These are phyloP conservation scores for Gymnosoma rotundatum DNA, from an alignment of 2,888 invertebrate genomes.

Conservation along the genomic window DNA sequence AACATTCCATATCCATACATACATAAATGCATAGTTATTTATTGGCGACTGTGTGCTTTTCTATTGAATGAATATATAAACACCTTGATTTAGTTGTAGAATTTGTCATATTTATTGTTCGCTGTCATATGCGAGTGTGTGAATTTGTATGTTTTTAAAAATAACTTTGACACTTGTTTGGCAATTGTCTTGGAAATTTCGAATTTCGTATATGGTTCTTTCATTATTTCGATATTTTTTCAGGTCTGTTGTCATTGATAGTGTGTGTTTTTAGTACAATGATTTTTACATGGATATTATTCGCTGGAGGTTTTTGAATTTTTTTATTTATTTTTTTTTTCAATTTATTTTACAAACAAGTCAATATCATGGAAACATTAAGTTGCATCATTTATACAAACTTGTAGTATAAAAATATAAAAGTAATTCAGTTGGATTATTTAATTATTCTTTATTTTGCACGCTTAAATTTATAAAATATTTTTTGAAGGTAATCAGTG, in stretches of 20 bases:
- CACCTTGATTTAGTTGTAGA: conserved; percentile 61
- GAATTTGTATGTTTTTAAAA: conserved; percentile 3
- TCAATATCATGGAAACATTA: conserved; percentile 61
- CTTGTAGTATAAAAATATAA: conserved; percentile 2
- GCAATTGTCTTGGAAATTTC: conserved; percentile 60
- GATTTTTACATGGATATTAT: conserved; percentile 52
- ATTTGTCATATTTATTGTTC: conserved; percentile 39
- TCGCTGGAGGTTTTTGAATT: conserved; percentile 15
- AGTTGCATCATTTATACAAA: neutral
- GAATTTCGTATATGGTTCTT: conserved; percentile 52
- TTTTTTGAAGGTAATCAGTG: conserved; percentile 21
- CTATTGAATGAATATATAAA: conserved; percentile 16
- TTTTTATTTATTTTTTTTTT: neutral
- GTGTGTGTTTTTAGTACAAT: conserved; percentile 14
- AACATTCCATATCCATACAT: neutral
- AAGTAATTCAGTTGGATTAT: neutral
- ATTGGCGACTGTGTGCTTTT: neutral
- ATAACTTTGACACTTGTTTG: conserved; percentile 65
- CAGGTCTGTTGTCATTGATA: neutral
- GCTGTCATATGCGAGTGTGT: neutral
- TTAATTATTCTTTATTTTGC: no score
- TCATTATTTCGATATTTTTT: conserved; percentile 24
- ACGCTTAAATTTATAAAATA: conserved; percentile 15
- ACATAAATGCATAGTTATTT: conserved; percentile 1
- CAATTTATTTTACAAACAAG: conserved; percentile 41